Evolutionary conservation across 1,140 invertebrate species (phyloP).

Genomic region (Mizuhopecten yessoensis): DNA sequence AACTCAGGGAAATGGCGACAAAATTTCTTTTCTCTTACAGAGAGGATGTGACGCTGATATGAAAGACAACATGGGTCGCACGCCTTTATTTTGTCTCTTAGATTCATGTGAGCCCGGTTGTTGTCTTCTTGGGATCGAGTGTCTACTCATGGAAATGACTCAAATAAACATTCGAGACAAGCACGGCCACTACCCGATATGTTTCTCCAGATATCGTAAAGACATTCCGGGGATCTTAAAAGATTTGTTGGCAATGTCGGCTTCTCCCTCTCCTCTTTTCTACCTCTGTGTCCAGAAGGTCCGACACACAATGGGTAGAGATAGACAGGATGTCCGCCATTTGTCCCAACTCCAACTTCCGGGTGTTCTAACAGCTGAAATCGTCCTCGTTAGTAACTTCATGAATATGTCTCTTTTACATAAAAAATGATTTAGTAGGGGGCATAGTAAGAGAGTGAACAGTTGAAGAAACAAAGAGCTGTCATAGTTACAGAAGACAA

Average conservation of each 20-base stretch:
- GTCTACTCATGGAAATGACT: background rate
- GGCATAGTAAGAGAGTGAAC: too few species aligned
- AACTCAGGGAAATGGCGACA: background rate
- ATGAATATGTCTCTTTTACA: background rate
- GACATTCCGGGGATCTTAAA: background rate
- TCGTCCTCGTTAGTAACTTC: background rate
- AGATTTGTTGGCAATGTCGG: background rate
- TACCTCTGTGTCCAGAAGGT: background rate
- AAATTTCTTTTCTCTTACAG: background rate
- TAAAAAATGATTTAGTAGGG: background rate
- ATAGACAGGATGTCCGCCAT: background rate
- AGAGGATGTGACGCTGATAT: conserved; percentile 10
- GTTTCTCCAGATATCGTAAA: background rate
- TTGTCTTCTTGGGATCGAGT: background rate
- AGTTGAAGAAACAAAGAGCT: too few species aligned
- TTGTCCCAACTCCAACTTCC: background rate
- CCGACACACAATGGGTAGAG: background rate
- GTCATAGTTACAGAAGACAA: too few species aligned
- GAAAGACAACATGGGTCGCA: background rate
- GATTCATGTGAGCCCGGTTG: conserved; percentile 40
- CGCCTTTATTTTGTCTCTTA: conserved; percentile 41
- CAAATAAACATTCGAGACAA: conserved; percentile 47
- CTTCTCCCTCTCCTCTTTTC: background rate
- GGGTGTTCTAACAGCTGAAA: background rate
- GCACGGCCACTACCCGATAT: background rate